These are phyloP conservation scores for Gallinago nigripennis DNA, from an alignment of 2,797 vertebrate species.

Conservation along the genomic window DNA sequence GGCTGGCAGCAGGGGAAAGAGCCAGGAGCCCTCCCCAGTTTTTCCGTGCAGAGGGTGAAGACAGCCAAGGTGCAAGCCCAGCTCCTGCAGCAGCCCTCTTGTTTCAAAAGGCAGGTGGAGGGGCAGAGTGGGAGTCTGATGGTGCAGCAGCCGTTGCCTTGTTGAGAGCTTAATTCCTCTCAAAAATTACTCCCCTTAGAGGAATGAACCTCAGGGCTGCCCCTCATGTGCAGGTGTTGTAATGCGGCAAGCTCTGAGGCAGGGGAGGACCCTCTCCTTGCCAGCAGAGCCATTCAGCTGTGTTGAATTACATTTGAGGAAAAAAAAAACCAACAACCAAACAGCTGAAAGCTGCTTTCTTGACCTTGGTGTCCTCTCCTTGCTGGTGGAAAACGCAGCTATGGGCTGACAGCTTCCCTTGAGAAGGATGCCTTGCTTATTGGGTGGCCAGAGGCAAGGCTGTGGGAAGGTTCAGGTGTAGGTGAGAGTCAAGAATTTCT, in stretches of 20 bases:
- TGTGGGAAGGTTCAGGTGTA: neutral
- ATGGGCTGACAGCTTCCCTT: neutral
- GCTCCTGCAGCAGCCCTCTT: neutral
- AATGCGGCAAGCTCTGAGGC: neutral
- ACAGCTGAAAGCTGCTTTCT: neutral
- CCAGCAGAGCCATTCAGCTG: neutral
- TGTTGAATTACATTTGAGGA: neutral
- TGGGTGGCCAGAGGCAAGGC: accelerated
- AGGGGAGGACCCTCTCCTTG: neutral
- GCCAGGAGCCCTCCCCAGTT: neutral
- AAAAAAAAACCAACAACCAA: neutral
- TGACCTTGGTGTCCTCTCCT: neutral
- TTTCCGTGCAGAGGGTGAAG: neutral
- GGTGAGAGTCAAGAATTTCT: neutral
- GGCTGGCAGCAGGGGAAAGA: neutral
- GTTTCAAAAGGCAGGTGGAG: neutral
- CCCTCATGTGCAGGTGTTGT: neutral
- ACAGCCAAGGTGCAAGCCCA: neutral
- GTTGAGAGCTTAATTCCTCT: conserved; percentile 1
- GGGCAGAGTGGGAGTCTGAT: neutral
- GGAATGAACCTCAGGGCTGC: neutral
- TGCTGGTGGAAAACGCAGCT: neutral
- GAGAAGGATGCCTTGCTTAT: neutral
- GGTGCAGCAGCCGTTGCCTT: neutral
- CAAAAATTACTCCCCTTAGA: neutral